A percentile compares a stretch with the other conserved stretches of the same genome.
phyloP scores from a whole-genome alignment of 2,888 invertebrate genomes.

The Euzophera pinguis region DNA sequence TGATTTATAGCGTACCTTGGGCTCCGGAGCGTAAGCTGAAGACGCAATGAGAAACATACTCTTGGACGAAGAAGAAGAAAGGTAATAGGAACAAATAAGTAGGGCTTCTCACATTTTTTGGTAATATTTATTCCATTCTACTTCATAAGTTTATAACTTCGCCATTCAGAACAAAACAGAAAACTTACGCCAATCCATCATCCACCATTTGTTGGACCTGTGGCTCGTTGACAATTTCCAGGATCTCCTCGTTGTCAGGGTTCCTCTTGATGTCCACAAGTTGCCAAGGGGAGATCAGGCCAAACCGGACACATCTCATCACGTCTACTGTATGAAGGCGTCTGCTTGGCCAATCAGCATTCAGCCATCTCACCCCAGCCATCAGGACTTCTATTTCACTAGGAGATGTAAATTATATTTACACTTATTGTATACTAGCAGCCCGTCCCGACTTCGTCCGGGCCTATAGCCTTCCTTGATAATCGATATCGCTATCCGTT shows the following conservation, averaged over 20 bases:
- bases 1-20: too few relatives aligned
- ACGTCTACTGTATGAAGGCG: conserved; percentile 79
- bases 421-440: too few relatives aligned
- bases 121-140: too few relatives aligned
- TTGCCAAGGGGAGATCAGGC: conserved; percentile 89
- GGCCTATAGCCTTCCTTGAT: too few relatives aligned
- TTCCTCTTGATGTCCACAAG: conserved; percentile 88
- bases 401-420: conserved; percentile 15
- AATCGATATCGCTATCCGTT: too few relatives aligned
- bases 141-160: too few relatives aligned
- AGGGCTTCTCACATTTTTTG: too few relatives aligned
- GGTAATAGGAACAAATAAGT: too few relatives aligned
- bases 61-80: too few relatives aligned
- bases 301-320: conserved; percentile 86
- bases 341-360: conserved; percentile 84
- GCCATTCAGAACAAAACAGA: background rate
- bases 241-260: conserved; percentile 85
- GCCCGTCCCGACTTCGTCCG: too few relatives aligned
- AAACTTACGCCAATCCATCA: conserved; percentile 87
- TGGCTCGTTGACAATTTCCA: conserved; percentile 83
- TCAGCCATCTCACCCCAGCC: conserved; percentile 89
- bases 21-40: too few relatives aligned
- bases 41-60: too few relatives aligned
- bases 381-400: conserved; percentile 88
- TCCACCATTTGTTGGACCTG: conserved; percentile 88